These are phyloP conservation scores for Neolamprologus toae DNA, from an alignment of 2,113 vertebrate species.

Conservation along the genomic window DNA sequence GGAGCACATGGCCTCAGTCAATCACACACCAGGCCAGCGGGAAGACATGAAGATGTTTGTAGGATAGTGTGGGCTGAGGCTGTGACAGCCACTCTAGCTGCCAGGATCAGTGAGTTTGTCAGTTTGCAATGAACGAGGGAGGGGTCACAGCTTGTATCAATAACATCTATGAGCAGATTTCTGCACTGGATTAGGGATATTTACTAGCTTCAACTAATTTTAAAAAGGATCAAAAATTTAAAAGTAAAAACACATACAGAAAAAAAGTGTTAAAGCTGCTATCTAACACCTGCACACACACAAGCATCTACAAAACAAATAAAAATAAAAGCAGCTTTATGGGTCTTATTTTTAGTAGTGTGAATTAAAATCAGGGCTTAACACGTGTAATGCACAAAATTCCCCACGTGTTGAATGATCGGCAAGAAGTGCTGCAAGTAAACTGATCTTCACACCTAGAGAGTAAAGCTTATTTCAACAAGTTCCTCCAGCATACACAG, in stretches of 20 bases:
- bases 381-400: not conserved
- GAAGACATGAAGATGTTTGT: not conserved
- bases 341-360: rapidly evolving
- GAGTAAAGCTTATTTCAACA: not conserved
- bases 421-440: not conserved
- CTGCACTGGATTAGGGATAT: rapidly evolving
- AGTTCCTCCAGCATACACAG: not conserved
- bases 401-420: not conserved
- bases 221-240: not conserved
- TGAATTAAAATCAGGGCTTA: not conserved
- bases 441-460: not conserved
- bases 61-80: not conserved
- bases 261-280: not conserved
- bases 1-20: conserved; percentile 29
- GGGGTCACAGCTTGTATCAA: not conserved
- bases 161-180: not conserved
- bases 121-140: not conserved
- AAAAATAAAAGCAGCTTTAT: not conserved
- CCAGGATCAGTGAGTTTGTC: not conserved
- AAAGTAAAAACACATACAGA: not conserved
- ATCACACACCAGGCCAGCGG: not conserved
- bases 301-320: not conserved
- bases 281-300: not conserved
- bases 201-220: not conserved
- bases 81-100: not conserved